These are phyloP conservation scores for Ectropis crepuscularia DNA, from an alignment of 2,888 invertebrate species.

Conservation along the genomic window DNA sequence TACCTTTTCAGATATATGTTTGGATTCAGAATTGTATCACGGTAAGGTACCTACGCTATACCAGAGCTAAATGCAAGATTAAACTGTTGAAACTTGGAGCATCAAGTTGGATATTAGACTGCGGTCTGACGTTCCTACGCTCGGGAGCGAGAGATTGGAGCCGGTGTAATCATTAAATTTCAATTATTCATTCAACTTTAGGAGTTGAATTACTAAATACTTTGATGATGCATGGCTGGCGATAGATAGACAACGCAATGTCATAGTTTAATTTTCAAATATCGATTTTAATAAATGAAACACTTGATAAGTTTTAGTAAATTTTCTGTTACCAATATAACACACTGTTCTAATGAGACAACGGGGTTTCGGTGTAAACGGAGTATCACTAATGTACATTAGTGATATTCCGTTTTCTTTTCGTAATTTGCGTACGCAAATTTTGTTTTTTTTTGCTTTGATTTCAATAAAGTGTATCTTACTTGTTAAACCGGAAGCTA, in stretches of 20 bases:
- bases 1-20: too few species aligned
- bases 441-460: too few species aligned
- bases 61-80: constrained; percentile 12
- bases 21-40: background rate
- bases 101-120: constrained; percentile 22
- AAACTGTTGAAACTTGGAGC: constrained; percentile 17
- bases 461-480: too few species aligned
- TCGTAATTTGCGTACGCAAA: too few species aligned
- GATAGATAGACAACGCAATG: too few species aligned
- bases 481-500: too few species aligned
- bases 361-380: too few species aligned
- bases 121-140: constrained; percentile 10
- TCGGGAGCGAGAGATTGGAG: background rate
- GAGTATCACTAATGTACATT: too few species aligned
- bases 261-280: background rate
- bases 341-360: too few species aligned
- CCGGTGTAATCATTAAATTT: background rate
- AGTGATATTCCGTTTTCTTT: too few species aligned
- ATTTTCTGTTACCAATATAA: background rate
- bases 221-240: too few species aligned
- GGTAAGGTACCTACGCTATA: background rate
- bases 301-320: background rate
- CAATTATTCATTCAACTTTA: background rate
- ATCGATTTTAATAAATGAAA: background rate
- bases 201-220: background rate